These are phyloP conservation scores for Cylloceria caligata DNA, from an alignment of 2,888 invertebrate species.

Conservation along the genomic window DNA sequence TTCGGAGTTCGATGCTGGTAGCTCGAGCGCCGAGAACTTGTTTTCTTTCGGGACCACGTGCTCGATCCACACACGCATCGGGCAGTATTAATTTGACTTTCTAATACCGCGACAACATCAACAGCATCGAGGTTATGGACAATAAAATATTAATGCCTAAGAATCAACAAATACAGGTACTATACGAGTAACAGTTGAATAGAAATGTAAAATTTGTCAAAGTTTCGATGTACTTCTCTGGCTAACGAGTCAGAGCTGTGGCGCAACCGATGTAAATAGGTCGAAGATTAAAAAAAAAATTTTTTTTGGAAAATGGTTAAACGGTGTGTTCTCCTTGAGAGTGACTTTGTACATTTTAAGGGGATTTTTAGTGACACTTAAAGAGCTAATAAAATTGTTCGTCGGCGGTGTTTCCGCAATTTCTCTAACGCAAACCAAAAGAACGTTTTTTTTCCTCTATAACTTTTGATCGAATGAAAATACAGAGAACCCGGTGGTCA, in stretches of 20 bases:
- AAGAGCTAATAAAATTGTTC: background rate
- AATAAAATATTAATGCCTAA: background rate
- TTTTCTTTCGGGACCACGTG: slow-evolving; percentile 53
- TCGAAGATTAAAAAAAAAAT: slow-evolving; percentile 7
- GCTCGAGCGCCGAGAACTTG: slow-evolving; percentile 33
- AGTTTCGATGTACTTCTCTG: background rate
- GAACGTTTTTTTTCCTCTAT: too few relatives aligned
- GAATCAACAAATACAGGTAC: background rate
- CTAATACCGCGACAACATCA: background rate
- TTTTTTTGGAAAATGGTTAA: background rate
- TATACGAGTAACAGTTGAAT: background rate
- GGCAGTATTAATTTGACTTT: background rate
- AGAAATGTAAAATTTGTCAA: background rate
- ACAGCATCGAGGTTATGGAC: background rate
- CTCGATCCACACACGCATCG: background rate
- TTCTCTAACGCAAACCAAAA: background rate
- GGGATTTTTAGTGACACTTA: background rate
- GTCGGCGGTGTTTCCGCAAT: background rate
- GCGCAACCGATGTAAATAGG: background rate
- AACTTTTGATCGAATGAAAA: too few relatives aligned
- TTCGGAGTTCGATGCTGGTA: slow-evolving; percentile 16
- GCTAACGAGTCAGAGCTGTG: slow-evolving; percentile 9
- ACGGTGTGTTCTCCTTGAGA: background rate
- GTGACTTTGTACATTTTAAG: background rate
- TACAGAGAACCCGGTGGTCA: too few relatives aligned